A percentile compares a stretch with the other conserved stretches of the same genome.
Conservation (phyloP, 2,113 vertebrate genomes). For the Hemicordylus capensis region DNA sequence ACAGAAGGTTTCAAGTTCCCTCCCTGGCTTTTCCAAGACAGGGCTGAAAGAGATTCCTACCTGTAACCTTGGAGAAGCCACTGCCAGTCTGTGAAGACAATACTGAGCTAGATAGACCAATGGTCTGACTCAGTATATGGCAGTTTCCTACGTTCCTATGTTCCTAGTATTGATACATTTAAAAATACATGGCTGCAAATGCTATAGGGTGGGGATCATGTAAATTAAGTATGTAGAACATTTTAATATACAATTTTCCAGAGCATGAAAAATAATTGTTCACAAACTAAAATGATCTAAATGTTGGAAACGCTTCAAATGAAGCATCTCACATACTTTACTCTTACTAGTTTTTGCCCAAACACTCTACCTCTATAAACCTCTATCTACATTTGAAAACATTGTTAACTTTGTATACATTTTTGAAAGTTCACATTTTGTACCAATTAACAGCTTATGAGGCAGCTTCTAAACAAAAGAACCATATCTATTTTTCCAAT, state of each 20-base stretch:
- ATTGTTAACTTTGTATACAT: neutral
- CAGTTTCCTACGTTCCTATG: too few species aligned
- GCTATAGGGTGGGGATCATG: neutral
- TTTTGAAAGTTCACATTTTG: neutral
- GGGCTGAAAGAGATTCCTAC: too few species aligned
- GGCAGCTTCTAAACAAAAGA: constrained; percentile 19
- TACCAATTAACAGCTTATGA: constrained; percentile 8
- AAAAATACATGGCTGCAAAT: neutral
- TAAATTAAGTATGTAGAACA: neutral
- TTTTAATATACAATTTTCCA: neutral
- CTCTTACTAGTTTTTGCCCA: neutral
- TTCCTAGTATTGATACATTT: neutral
- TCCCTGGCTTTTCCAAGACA: too few species aligned
- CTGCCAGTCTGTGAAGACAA: too few species aligned
- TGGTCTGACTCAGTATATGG: too few species aligned
- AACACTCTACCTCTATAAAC: neutral
- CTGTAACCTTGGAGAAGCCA: too few species aligned
- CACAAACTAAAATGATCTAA: neutral
- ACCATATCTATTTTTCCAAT: constrained; percentile 12
- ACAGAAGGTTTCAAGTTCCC: too few species aligned
- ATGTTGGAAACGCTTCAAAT: neutral
- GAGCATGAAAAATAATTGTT: neutral
- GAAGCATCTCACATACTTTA: neutral
- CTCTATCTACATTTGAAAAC: constrained; percentile 5
- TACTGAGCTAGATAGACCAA: too few species aligned